Evolutionary conservation across 2,113 vertebrate genomes (phyloP).

Genomic region (Strix aluco): DNA sequence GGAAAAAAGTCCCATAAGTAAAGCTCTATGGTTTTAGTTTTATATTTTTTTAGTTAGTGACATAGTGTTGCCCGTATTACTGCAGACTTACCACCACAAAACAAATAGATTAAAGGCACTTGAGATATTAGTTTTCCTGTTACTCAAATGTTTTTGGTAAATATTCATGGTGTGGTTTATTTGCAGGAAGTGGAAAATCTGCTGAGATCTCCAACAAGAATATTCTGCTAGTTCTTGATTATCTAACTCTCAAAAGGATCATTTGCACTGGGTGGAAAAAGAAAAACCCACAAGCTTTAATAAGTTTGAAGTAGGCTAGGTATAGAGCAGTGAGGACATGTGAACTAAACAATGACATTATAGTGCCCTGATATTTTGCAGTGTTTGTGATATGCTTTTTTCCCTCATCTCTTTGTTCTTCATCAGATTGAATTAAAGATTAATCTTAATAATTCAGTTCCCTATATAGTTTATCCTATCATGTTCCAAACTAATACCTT

Average conservation of each 20-base stretch:
- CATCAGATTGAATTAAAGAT: slow-evolving; percentile 28
- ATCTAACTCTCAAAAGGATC: not conserved
- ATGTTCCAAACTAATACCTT: slow-evolving; percentile 33
- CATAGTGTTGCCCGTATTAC: not conserved
- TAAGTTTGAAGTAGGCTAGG: not conserved
- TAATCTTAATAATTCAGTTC: slow-evolving; percentile 28
- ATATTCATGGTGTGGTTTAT: not conserved
- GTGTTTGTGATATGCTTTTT: not conserved
- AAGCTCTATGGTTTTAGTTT: not conserved
- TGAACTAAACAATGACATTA: not conserved
- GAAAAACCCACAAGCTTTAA: not conserved
- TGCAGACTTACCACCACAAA: not conserved
- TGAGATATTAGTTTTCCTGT: not conserved
- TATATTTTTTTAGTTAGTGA: not conserved
- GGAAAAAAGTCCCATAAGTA: not conserved
- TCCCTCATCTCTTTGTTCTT: not conserved
- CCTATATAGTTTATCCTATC: not conserved
- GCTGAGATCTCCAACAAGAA: not conserved
- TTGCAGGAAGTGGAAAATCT: not conserved
- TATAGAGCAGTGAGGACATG: not conserved
- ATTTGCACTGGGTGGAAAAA: not conserved
- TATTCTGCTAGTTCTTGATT: not conserved
- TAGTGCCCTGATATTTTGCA: not conserved
- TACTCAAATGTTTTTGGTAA: not conserved
- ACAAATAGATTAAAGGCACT: not conserved